Base-by-base conservation (phyloP, 2,888 invertebrate genomes). In the Tetropium fuscum region DNA sequence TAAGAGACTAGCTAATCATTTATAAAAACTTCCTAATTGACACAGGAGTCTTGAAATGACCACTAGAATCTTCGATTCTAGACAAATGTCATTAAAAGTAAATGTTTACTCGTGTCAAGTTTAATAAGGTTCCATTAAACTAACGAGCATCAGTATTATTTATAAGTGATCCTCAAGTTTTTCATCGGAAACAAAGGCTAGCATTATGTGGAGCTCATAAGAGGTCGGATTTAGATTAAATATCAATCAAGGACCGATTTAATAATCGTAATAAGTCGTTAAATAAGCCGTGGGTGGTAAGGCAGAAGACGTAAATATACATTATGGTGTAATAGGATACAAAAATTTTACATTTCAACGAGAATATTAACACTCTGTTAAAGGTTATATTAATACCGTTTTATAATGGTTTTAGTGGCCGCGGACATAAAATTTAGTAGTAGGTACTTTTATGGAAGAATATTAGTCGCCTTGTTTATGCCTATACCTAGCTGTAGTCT, bases 91-190 rank as follows among this genome's bases (percentile, higher is more conserved):
- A 40, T 51, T 38, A 51, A 40, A 43, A 36, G 25, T 40, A 47
- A 58, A 58, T 58, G 58, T 58, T 58, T 41, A 47, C 53, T 58
- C 53, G 47, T 58, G 62, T 58, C 54, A 16, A 13, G 15, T 47
- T 51, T 55, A 58, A 57, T 58, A 55, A 45, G 34, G 41, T 15
- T 34, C 20, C 32, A 58, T 53, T 41, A 51, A 58, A 30, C 38
- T 51, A 51, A 62, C 40, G 19, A n/a, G 45, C 47, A 19, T 13
- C 25, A 36, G 19, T n/a, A 43, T 48, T 53, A 48, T 57, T 57
- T 48, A 43, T 30, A 43, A 41, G 19, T 40, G 53, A 53, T 48
- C 57, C 53, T 41, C 53, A 48, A 41, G 54, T 34, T 34, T 13
- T 25, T 15, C 11, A 36, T 49, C 13, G 13, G 22, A 27, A 18